A percentile compares a stretch with the other conserved stretches of the same genome.
Conservation (phyloP, 2,113 vertebrate species). For the Siniperca chuatsi region DNA sequence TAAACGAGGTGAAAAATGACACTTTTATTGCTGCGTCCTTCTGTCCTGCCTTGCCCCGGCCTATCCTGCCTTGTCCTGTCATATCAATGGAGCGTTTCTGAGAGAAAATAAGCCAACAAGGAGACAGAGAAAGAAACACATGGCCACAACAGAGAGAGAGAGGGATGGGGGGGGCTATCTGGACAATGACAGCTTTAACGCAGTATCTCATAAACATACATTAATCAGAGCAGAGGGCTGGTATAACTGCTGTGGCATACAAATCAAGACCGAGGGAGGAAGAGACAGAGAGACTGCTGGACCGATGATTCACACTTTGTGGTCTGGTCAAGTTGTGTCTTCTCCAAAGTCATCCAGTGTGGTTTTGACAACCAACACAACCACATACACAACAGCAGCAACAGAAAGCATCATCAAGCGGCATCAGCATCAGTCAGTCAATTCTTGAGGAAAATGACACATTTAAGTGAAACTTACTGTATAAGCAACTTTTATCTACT, state of each 20-base stretch:
- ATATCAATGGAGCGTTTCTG: constrained; percentile 52
- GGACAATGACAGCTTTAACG: constrained; percentile 70
- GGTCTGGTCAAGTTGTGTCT: constrained; percentile 19
- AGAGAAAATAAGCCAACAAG: constrained; percentile 53
- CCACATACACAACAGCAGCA: not conserved
- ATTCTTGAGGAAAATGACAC: not conserved
- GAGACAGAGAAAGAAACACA: constrained; percentile 18
- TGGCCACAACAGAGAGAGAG: constrained; percentile 10
- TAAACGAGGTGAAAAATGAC: constrained; percentile 76
- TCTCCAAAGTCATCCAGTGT: constrained; percentile 3
- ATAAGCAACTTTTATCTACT: not conserved
- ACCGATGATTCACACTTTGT: constrained; percentile 38
- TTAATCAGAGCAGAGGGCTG: constrained; percentile 72
- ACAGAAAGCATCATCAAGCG: not conserved
- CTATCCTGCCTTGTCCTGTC: constrained; percentile 56
- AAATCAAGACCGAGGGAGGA: constrained; percentile 39
- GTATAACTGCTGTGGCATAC: constrained; percentile 36
- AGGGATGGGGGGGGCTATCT: constrained; percentile 3
- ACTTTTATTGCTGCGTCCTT: constrained; percentile 77
- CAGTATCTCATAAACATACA: constrained; percentile 75
- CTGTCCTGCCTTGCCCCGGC: constrained; percentile 46
- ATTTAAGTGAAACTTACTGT: not conserved
- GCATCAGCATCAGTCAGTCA: not conserved
- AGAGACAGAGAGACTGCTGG: constrained; percentile 4
- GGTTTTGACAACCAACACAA: not conserved